Evolutionary conservation across 2,888 invertebrate genomes (phyloP).

Genomic region (Vannuccia rotundouncinata): DNA sequence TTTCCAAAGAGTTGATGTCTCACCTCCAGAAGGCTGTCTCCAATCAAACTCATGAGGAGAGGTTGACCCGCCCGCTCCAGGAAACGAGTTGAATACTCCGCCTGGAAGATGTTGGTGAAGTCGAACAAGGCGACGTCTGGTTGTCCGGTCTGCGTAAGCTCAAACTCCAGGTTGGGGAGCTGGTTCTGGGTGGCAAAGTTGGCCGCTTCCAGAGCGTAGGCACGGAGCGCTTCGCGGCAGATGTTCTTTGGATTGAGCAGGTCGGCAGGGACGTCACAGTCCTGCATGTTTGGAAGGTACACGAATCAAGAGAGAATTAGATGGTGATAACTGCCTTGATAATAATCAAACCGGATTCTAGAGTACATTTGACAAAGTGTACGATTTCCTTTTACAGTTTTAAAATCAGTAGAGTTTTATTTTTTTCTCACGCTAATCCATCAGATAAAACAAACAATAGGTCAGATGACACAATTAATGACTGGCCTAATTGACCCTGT

Average conservation of each 20-base stretch:
- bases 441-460: too few species aligned
- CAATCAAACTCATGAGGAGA: slow-evolving; percentile 80
- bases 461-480: too few species aligned
- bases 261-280: slow-evolving; percentile 79
- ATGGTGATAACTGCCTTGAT: too few species aligned
- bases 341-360: too few species aligned
- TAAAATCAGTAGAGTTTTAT: too few species aligned
- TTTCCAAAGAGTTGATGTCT: slow-evolving; percentile 30
- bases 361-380: too few species aligned
- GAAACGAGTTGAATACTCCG: slow-evolving; percentile 84
- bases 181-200: slow-evolving; percentile 61
- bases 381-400: too few species aligned
- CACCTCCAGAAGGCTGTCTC: slow-evolving; percentile 86
- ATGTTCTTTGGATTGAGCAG: slow-evolving; percentile 81
- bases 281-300: slow-evolving; percentile 60
- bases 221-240: slow-evolving; percentile 75
- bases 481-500: too few species aligned
- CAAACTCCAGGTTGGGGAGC: slow-evolving; percentile 69
- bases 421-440: too few species aligned
- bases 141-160: slow-evolving; percentile 92
- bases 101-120: slow-evolving; percentile 95
- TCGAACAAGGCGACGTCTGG: slow-evolving; percentile 97
- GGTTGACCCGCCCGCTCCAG: slow-evolving; percentile 70
- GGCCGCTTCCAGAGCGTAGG: slow-evolving; percentile 88
- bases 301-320: too few species aligned